phyloP scores from a whole-genome alignment of 2,888 invertebrate species.

The Tetanocera ferruginea region DNA sequence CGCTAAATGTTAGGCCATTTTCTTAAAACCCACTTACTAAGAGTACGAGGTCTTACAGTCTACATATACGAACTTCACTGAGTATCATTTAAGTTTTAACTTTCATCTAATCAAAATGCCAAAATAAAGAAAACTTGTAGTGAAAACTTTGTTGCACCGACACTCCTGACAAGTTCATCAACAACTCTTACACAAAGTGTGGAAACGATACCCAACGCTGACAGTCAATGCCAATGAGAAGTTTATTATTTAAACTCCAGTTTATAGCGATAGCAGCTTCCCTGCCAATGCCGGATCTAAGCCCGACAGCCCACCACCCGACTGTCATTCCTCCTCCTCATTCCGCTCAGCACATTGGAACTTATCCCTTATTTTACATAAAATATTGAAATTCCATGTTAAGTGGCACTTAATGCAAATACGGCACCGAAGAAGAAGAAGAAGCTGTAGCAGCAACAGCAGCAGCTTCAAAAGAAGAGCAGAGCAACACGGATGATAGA shows the following conservation, averaged over 20 bases:
- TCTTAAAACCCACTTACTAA: background rate
- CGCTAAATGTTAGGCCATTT: background rate
- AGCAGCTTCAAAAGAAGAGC: background rate
- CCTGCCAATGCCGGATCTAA: background rate
- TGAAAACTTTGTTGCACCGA: conserved; percentile 26
- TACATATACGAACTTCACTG: background rate
- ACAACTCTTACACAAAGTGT: conserved; percentile 12
- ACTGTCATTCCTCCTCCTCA: background rate
- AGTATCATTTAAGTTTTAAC: background rate
- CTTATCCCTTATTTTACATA: conserved; percentile 60
- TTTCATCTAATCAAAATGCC: background rate
- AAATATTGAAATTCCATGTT: conserved; percentile 66
- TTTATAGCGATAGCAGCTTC: background rate
- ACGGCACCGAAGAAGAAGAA: conserved; percentile 35
- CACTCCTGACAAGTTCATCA: conserved; percentile 16
- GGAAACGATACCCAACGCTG: conserved; percentile 7
- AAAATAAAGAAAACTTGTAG: background rate
- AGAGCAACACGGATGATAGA: background rate
- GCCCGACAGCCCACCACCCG: background rate
- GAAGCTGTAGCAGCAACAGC: background rate
- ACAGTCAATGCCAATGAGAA: conserved; percentile 23
- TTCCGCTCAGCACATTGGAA: background rate
- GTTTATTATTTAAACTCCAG: conserved; percentile 42
- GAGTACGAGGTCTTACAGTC: too few relatives aligned
- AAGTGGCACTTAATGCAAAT: conserved; percentile 67